Percentiles rank a stretch among this genome's conserved stretches.
Evolutionary conservation across 2,888 invertebrate species (phyloP).

Genomic region (Eumacrocentrus americanus): DNA sequence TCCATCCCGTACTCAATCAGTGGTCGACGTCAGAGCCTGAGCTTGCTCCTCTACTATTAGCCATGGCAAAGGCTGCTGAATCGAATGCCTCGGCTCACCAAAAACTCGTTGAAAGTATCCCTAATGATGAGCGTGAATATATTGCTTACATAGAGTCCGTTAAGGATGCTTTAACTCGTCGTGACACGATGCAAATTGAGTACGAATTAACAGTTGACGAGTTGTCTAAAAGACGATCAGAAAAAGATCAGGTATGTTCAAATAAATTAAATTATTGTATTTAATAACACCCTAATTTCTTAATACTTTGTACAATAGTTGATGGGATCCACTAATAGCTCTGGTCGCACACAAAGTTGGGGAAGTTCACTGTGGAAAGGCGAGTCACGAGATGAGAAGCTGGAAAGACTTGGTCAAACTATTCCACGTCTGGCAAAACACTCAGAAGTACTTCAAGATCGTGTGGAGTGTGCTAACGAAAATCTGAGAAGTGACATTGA

Average conservation of each 20-base stretch:
- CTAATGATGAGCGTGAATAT: conserved; percentile 68
- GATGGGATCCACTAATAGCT: conserved; percentile 41
- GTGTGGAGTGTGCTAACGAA: conserved; percentile 72
- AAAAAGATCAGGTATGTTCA: conserved; percentile 67
- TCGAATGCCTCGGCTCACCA: conserved; percentile 64
- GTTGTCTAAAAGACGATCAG: conserved; percentile 66
- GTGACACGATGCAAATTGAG: conserved; percentile 70
- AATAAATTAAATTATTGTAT: neutral
- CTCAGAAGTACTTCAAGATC: conserved; percentile 67
- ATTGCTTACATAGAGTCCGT: conserved; percentile 72
- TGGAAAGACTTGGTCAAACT: conserved; percentile 59
- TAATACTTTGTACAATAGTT: conserved; percentile 40
- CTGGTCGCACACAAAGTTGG: conserved; percentile 53
- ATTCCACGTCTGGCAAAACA: conserved; percentile 65
- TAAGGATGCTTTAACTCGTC: conserved; percentile 68
- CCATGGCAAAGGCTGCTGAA: conserved; percentile 63
- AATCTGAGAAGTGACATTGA: conserved; percentile 72
- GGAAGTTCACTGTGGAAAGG: conserved; percentile 67
- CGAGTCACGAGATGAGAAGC: conserved; percentile 66
- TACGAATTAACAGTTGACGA: conserved; percentile 71
- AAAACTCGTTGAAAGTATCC: conserved; percentile 60
- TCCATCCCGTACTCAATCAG: conserved; percentile 68
- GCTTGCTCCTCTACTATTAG: conserved; percentile 61
- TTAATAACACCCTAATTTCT: neutral
- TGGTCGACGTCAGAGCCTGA: conserved; percentile 69